Conservation (phyloP, 2,888 invertebrate species). For the Patella depressa region DNA sequence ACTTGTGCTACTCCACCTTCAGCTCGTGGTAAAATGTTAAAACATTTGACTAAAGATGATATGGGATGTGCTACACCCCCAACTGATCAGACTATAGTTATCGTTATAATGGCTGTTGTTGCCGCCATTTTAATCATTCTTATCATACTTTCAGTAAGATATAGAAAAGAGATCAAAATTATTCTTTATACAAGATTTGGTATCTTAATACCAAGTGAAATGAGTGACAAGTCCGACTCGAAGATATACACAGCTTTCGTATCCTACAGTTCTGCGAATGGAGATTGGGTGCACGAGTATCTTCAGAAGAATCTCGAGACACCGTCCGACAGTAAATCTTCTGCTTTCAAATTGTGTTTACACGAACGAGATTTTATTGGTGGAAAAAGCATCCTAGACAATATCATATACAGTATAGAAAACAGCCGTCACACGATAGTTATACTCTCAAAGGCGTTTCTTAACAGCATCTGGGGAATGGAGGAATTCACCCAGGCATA, state of each 20-base stretch:
- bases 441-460: conserved; percentile 89
- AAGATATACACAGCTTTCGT: conserved; percentile 85
- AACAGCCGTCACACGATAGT: conserved; percentile 88
- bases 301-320: conserved; percentile 85
- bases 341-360: conserved; percentile 50
- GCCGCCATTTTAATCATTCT: conserved; percentile 24
- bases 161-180: conserved; percentile 46
- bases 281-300: conserved; percentile 87
- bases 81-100: neutral
- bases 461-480: conserved; percentile 73
- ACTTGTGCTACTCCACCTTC: conserved; percentile 37
- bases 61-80: conserved; percentile 24
- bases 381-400: conserved; percentile 79
- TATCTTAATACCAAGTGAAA: conserved; percentile 51
- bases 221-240: neutral
- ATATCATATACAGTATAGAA: conserved; percentile 89
- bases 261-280: conserved; percentile 90
- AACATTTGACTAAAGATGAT: conserved; percentile 26
- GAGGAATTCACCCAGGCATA: neutral
- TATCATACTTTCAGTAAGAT: conserved; percentile 26
- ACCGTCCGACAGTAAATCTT: conserved; percentile 73
- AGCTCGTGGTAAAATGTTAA: conserved; percentile 31
- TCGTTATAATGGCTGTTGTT: conserved; percentile 22
- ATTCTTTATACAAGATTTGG: conserved; percentile 56
- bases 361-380: conserved; percentile 58